Conservation (phyloP, 2,888 invertebrate species). For the Lordiphosa andalusiaca region DNA sequence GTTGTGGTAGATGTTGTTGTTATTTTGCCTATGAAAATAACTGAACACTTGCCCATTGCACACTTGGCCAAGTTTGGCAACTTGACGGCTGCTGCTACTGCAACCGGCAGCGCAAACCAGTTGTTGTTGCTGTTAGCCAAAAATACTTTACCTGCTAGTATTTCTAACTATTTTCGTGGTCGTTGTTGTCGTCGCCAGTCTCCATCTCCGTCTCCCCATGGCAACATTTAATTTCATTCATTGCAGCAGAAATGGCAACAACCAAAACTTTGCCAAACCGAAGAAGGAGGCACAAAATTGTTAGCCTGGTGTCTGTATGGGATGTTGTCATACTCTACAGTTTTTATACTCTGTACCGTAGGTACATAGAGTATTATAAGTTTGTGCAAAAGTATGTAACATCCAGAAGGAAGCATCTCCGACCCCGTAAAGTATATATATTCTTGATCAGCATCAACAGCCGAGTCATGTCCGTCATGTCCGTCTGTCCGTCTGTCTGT, state of each 20-base stretch:
- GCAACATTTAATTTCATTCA: constrained; percentile 70
- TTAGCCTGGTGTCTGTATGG: background rate
- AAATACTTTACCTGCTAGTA: constrained; percentile 37
- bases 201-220: constrained; percentile 25
- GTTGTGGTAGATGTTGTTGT: constrained; percentile 20
- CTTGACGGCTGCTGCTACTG: constrained; percentile 52
- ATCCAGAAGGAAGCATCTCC: no score
- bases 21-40: constrained; percentile 67
- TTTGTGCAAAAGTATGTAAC: no score
- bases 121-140: constrained; percentile 35
- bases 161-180: constrained; percentile 37
- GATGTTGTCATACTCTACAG: background rate
- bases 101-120: constrained; percentile 39
- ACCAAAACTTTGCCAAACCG: constrained; percentile 24
- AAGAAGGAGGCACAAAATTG: constrained; percentile 23
- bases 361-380: no score
- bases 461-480: no score
- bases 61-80: constrained; percentile 76
- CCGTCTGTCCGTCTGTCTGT: no score
- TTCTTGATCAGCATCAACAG: no score
- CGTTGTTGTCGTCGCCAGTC: constrained; percentile 14
- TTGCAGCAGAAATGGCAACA: constrained; percentile 48
- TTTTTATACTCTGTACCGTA: no score
- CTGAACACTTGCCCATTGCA: constrained; percentile 73
- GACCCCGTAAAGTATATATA: no score